phyloP scores from a whole-genome alignment of 2,797 vertebrate genomes.

The Acropternis orthonyx region DNA sequence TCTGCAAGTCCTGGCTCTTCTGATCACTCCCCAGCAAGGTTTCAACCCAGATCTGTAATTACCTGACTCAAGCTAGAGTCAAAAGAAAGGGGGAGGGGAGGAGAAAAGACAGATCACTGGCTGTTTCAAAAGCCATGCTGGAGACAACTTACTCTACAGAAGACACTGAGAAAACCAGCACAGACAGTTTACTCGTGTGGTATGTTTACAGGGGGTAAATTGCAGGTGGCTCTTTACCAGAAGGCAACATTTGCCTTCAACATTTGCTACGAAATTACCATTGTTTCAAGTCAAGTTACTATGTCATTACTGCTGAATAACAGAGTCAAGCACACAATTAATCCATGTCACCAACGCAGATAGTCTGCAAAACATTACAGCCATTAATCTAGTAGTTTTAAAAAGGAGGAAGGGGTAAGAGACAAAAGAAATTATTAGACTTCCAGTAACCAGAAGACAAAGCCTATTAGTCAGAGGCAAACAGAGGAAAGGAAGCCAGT shows the following conservation, averaged over 20 bases:
- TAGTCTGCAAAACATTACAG: slow-evolving; percentile 36
- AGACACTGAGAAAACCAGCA: not conserved
- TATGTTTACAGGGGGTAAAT: not conserved
- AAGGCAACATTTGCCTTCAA: slow-evolving; percentile 30
- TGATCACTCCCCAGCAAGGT: not conserved
- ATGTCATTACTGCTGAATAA: slow-evolving; percentile 61
- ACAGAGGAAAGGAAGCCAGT: slow-evolving; percentile 13
- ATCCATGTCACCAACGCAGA: slow-evolving; percentile 15
- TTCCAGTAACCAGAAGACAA: slow-evolving; percentile 45
- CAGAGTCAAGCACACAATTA: slow-evolving; percentile 55
- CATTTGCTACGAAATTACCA: slow-evolving; percentile 61
- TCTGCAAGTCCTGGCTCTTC: not conserved
- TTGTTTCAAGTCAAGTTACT: slow-evolving; percentile 52
- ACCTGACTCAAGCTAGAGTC: slow-evolving; percentile 8
- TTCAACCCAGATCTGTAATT: slow-evolving; percentile 23
- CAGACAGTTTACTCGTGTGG: not conserved
- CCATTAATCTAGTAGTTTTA: slow-evolving; percentile 12
- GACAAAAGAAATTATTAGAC: slow-evolving; percentile 39
- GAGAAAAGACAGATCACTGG: not conserved
- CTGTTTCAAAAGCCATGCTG: not conserved
- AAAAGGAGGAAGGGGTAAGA: slow-evolving; percentile 29
- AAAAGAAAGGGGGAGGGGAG: not conserved
- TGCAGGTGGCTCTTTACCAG: slow-evolving; percentile 13
- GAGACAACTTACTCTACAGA: not conserved
- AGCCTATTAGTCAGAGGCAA: slow-evolving; percentile 42